Conservation (phyloP, 2,113 vertebrate species). For the Paradoxurus hermaphroditus region DNA sequence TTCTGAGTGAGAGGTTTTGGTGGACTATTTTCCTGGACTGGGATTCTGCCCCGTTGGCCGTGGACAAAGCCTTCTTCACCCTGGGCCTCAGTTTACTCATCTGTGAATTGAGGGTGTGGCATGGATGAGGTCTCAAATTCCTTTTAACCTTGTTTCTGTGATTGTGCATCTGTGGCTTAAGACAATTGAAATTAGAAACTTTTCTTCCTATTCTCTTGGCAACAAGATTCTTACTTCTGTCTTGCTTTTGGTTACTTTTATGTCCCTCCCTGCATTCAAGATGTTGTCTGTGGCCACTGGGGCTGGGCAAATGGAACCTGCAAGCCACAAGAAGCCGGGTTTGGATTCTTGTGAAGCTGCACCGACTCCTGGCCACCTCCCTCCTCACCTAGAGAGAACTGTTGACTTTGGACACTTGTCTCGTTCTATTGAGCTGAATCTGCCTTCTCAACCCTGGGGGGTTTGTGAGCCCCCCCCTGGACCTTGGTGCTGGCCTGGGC, state of each 20-base stretch:
- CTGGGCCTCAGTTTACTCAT: not conserved
- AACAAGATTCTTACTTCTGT: not conserved
- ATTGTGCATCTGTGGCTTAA: not conserved
- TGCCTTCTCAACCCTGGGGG: not conserved
- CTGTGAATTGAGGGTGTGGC: not conserved
- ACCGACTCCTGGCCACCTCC: not conserved
- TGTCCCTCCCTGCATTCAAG: not conserved
- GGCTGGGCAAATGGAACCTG: not conserved
- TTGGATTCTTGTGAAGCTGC: not conserved
- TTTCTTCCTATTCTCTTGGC: not conserved
- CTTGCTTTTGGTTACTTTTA: not conserved
- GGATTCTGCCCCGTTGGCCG: not conserved
- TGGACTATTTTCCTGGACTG: not conserved
- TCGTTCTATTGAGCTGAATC: not conserved
- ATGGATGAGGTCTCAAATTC: not conserved
- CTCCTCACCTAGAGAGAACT: not conserved
- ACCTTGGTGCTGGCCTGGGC: not conserved
- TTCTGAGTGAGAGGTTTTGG: not conserved
- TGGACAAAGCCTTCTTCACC: not conserved
- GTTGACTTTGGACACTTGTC: not conserved
- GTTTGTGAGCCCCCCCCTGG: not conserved
- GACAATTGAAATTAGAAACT: not conserved
- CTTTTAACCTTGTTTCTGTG: not conserved
- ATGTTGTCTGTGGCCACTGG: rapidly evolving
- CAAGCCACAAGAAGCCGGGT: not conserved